phyloP scores from a whole-genome alignment of 1,140 invertebrate species.

The Akabosia matsudoensis region DNA sequence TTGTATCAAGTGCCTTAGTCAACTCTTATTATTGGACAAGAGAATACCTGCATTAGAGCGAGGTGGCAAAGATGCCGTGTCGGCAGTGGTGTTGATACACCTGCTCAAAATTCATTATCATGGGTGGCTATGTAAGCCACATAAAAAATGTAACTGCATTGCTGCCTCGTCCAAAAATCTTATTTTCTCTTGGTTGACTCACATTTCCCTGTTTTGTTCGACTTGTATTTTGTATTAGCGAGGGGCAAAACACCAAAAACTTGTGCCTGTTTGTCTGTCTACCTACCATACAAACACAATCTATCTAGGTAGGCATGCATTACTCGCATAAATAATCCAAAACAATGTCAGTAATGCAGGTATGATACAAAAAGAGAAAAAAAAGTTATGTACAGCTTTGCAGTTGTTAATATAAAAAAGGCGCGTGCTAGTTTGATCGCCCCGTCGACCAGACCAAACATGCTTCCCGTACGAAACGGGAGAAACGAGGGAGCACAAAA shows the following conservation, averaged over 20 bases:
- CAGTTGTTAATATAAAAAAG: too few species aligned
- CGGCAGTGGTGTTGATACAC: neutral
- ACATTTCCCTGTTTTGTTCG: too few species aligned
- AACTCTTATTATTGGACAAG: neutral
- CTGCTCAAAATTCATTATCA: neutral
- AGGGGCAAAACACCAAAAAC: too few species aligned
- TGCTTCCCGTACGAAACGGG: too few species aligned
- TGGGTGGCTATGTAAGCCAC: neutral
- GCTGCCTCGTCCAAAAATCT: neutral
- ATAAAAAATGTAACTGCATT: neutral
- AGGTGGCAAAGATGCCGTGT: too few species aligned
- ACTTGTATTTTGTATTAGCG: too few species aligned
- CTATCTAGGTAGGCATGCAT: neutral
- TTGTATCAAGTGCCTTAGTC: neutral
- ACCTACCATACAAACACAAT: neutral
- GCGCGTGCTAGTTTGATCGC: too few species aligned
- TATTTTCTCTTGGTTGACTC: too few species aligned
- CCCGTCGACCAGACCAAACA: too few species aligned
- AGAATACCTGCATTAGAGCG: neutral
- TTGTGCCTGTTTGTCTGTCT: neutral
- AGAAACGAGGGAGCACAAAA: too few species aligned
- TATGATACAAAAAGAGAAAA: neutral
- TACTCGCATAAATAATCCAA: neutral
- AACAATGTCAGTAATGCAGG: conserved; percentile 8
- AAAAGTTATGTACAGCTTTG: too few species aligned